Evolutionary conservation across 2,113 vertebrate genomes (phyloP).

Genomic region (Accipiter virgatus): DNA sequence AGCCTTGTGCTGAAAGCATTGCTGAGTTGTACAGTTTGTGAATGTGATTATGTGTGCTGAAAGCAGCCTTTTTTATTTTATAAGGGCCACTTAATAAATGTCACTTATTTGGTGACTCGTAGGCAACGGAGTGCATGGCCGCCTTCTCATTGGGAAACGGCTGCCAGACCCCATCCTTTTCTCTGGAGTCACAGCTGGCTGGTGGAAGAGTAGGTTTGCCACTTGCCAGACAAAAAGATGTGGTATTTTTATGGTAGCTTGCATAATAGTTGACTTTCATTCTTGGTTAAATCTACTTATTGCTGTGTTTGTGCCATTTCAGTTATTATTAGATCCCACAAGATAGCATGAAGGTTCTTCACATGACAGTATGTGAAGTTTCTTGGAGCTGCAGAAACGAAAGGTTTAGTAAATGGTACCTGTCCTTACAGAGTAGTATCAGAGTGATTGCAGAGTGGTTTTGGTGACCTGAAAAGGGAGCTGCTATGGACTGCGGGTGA

Average conservation of each 20-base stretch:
- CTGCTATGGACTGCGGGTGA: not conserved
- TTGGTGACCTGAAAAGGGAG: not conserved
- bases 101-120: slow-evolving; percentile 6
- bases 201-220: not conserved
- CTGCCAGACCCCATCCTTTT: not conserved
- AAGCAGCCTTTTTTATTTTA: slow-evolving; percentile 3
- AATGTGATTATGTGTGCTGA: not conserved
- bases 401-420: not conserved
- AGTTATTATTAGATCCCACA: not conserved
- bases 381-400: not conserved
- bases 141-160: not conserved
- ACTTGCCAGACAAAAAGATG: not conserved
- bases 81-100: slow-evolving; percentile 42
- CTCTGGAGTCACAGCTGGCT: not conserved
- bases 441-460: not conserved
- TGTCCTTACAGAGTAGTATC: not conserved
- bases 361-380: not conserved
- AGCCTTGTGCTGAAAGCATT: slow-evolving; percentile 6
- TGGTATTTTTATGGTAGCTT: not conserved
- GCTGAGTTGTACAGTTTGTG: not conserved
- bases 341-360: not conserved
- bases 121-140: not conserved
- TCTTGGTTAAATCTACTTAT: not conserved
- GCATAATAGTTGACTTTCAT: not conserved
- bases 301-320: not conserved